Evolutionary conservation across 2,113 vertebrate species (phyloP).

Genomic region (Marcusenius ussheri): DNA sequence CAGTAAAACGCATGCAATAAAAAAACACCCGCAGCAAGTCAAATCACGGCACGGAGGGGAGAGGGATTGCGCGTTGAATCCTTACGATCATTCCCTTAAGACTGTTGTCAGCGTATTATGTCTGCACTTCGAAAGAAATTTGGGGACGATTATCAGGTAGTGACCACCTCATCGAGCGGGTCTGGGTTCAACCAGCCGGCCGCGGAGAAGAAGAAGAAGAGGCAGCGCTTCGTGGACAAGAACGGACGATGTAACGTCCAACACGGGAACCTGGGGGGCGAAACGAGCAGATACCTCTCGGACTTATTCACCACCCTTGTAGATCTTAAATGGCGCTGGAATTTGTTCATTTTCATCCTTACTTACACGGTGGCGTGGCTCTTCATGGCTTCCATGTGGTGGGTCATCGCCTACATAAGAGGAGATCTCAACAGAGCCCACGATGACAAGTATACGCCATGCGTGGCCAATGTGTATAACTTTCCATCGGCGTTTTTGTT

Average conservation of each 20-base stretch:
- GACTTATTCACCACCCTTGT: constrained; percentile 97
- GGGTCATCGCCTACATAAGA: constrained; percentile 91
- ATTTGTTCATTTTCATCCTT: constrained; percentile 96
- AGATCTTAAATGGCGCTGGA: constrained; percentile 99
- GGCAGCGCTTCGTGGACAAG: constrained; percentile 98
- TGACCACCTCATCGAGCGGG: constrained; percentile 76
- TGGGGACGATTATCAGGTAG: constrained; percentile 81
- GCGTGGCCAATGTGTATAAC: constrained; percentile 97
- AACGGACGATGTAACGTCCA: constrained; percentile 98
- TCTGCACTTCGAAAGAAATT: constrained; percentile 81
- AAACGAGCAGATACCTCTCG: constrained; percentile 93
- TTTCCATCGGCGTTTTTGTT: constrained; percentile 97
- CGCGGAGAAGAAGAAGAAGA: constrained; percentile 76
- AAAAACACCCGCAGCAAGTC: constrained; percentile 10
- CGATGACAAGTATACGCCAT: constrained; percentile 89
- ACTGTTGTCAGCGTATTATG: constrained; percentile 64
- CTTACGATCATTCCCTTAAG: constrained; percentile 45
- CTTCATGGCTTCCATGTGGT: constrained; percentile 99
- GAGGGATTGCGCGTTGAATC: background rate
- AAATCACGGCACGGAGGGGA: constrained; percentile 3
- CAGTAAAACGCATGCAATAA: constrained; percentile 32
- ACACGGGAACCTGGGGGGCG: constrained; percentile 95
- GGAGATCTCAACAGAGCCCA: constrained; percentile 88
- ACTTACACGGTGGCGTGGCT: constrained; percentile 98
- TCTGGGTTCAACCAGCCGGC: constrained; percentile 62